Evolutionary conservation across 1,140 invertebrate genomes (phyloP), one percentile per base, ranked within the genome.

Genomic region (Rhizoglyphus robini): DNA sequence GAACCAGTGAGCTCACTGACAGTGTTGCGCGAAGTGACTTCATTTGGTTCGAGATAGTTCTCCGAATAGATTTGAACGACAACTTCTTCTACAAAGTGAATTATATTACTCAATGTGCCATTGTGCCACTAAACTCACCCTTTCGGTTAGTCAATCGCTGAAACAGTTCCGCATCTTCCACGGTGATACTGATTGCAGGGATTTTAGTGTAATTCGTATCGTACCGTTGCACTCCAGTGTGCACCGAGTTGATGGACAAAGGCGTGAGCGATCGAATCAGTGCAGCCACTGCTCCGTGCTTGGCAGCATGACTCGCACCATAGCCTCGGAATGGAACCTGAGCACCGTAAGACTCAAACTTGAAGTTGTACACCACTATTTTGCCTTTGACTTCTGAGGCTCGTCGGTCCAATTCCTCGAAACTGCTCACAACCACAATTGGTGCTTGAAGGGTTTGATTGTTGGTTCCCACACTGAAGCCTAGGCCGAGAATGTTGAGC

Each of bases 101-200:
- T n/a, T n/a, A n/a, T n/a, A n/a, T n/a, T n/a, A n/a, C n/a, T n/a
- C n/a, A n/a, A n/a, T n/a, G n/a, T n/a, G n/a, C n/a, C n/a, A n/a
- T n/a, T n/a, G n/a, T n/a, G n/a, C n/a, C n/a, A n/a, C n/a, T n/a
- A n/a, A n/a, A n/a, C n/a, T n/a, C n/a, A n/a, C n/a, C n/a, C n/a
- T n/a, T n/a, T 77, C 81, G 75, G 47, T 82, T 70, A 34, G 81
- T 77, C 69, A 88, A 78, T 74, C 88, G 80, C 59, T 80, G 73
- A 59, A 91, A 74, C 71, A 89, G 80, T 71, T 83, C 80, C 4
- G 88, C 86, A 78, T 91, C 88, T 79, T 90, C 88, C 5, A 84
- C 74, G 0, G 88, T 85, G 34, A 92, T 86, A 67, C 83, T 85
- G 34, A 86, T 87, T 11, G 82, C 81, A 13, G 88, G 88, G 68